Base-by-base conservation (phyloP, 2,888 invertebrate genomes). In the Dicranocentrus wangi region DNA sequence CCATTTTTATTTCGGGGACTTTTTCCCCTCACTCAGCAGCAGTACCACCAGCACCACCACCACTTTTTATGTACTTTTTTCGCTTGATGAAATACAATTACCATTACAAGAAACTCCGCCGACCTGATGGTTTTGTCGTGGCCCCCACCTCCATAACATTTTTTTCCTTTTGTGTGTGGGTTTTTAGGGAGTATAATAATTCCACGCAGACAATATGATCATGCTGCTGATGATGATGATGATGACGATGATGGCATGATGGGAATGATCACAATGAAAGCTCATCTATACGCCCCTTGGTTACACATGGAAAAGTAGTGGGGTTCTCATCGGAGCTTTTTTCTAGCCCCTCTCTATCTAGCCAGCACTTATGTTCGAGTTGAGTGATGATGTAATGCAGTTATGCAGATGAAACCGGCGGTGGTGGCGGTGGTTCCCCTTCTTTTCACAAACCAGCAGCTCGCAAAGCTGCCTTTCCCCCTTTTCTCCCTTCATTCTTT, bases 401-500 rank as follows among this genome's bases (percentile, higher is more conserved):
- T 72, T 73, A 73, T 73, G 73, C 73, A 73, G 51, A 73, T 73
- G 73, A 73, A 73, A 73, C 63, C n/a, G n/a, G n/a, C n/a, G n/a
- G n/a, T n/a, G n/a, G n/a, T n/a, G n/a, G n/a, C n/a, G n/a, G n/a
- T n/a, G n/a, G n/a, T n/a, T n/a, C 43, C 61, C 47, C 55, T 39
- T 51, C 25, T 28, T 39, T 70, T 17, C 68, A 28, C 10, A 21
- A 1, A 63, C 19, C 63, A 32, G 8, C 32, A 1, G 2, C 32
- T 21, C 3, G 13, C 58, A 19, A 47, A 70, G 13, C 17, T 60
- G 17, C 19, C 23, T 60, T 28, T 55, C 63, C 63, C 32, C 23
- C 32, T 51, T 42, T 51, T 27, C 65, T 5, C 7, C 58, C 58
- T 58, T 19, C n/a, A 25, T 25, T 10, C 28, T 23, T 58, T 69